Evolutionary conservation across 2,888 invertebrate species (phyloP).

Genomic region (Melikaiella ostensackeni): DNA sequence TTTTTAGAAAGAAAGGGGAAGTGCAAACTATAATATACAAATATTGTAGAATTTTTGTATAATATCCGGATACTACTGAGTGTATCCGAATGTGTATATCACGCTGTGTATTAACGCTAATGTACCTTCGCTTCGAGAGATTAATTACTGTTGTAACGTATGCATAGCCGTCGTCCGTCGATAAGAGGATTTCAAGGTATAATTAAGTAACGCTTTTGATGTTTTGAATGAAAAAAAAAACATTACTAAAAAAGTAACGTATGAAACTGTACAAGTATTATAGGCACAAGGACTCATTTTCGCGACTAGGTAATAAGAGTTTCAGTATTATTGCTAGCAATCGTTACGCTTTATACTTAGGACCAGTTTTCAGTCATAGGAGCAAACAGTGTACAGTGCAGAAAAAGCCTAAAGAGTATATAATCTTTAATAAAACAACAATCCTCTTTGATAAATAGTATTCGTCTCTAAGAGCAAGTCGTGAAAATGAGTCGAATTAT

Average conservation of each 20-base stretch:
- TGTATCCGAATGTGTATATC: slow-evolving; percentile 44
- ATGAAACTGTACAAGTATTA: slow-evolving; percentile 34
- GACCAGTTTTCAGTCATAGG: slow-evolving; percentile 46
- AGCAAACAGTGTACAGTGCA: slow-evolving; percentile 20
- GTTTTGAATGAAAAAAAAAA: slow-evolving; percentile 51
- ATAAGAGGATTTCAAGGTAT: slow-evolving; percentile 46
- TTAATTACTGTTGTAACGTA: slow-evolving; percentile 51
- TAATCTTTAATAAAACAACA: slow-evolving; percentile 6
- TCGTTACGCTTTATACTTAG: slow-evolving; percentile 15
- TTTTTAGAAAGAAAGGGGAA: slow-evolving; percentile 39
- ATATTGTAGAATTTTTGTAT: slow-evolving; percentile 43
- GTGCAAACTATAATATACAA: slow-evolving; percentile 45
- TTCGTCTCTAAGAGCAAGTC: slow-evolving; percentile 12
- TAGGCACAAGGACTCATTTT: slow-evolving; percentile 36
- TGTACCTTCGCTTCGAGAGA: slow-evolving; percentile 64
- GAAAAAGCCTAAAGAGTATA: slow-evolving; percentile 30
- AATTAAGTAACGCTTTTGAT: slow-evolving; percentile 54
- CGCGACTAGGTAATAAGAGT: slow-evolving; percentile 7
- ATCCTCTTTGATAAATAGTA: slow-evolving; percentile 23
- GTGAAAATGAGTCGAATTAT: slow-evolving; percentile 29
- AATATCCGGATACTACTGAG: slow-evolving; percentile 42
- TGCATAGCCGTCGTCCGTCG: slow-evolving; percentile 45
- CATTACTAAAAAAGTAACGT: slow-evolving; percentile 43
- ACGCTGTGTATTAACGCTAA: slow-evolving; percentile 52
- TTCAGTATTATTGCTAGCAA: slow-evolving; percentile 30